Conservation (phyloP, 1,140 invertebrate genomes). For the Capitella teleta region DNA sequence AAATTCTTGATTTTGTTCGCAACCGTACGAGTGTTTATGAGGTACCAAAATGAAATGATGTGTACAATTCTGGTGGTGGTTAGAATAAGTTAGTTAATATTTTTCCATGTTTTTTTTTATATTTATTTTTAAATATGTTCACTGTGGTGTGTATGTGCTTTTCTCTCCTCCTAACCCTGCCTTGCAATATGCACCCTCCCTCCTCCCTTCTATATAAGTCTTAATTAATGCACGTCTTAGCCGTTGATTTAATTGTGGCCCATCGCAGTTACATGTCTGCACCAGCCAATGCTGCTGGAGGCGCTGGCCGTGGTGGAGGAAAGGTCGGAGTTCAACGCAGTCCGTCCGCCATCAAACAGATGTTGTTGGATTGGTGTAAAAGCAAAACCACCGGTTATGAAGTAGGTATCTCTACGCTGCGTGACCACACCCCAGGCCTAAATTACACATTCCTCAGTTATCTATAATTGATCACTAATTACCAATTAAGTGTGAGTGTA, state of each 20-base stretch:
- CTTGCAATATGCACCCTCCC: background rate
- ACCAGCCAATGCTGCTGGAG: constrained; percentile 13
- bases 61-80: background rate
- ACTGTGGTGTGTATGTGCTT: background rate
- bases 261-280: constrained; percentile 7
- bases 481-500: background rate
- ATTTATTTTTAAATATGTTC: background rate
- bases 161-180: background rate
- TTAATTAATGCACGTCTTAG: background rate
- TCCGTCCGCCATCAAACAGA: constrained; percentile 87
- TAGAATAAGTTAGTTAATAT: background rate
- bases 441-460: background rate
- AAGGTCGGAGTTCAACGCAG: constrained; percentile 45
- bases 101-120: background rate
- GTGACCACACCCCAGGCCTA: background rate
- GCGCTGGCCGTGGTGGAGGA: constrained; percentile 14
- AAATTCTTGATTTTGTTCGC: background rate
- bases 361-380: constrained; percentile 88
- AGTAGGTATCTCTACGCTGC: constrained; percentile 46
- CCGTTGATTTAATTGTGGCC: background rate
- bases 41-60: background rate
- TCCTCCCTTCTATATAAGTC: background rate
- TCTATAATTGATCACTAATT: background rate
- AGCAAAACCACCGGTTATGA: constrained; percentile 91
- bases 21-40: background rate